phyloP scores from a whole-genome alignment of 2,113 vertebrate genomes.

The Tetrax tetrax region DNA sequence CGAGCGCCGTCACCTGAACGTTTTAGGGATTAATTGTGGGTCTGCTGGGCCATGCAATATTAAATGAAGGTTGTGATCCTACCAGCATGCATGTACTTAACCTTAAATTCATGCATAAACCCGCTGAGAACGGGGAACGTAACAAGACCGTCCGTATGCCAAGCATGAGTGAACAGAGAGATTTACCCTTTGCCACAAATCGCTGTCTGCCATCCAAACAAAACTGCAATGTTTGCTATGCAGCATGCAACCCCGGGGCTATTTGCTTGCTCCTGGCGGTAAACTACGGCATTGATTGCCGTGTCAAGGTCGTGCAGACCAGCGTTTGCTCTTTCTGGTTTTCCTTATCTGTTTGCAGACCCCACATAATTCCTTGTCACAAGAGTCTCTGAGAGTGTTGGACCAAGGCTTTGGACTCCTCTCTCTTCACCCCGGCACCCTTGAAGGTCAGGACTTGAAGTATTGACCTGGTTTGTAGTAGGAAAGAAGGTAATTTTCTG shows the following conservation, averaged over 20 bases:
- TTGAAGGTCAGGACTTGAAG: not conserved
- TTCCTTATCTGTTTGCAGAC: conserved; percentile 41
- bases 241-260: not conserved
- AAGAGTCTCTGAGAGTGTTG: not conserved
- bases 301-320: conserved; percentile 34
- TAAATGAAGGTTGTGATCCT: not conserved
- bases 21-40: not conserved
- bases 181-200: conserved; percentile 55
- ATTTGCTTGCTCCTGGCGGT: conserved; percentile 10
- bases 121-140: not conserved
- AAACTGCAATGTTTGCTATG: conserved; percentile 46
- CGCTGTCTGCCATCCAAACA: conserved; percentile 20
- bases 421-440: not conserved
- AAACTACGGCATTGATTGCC: not conserved
- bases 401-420: not conserved
- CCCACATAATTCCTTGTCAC: not conserved
- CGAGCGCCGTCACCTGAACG: not conserved
- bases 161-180: not conserved
- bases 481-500: not conserved
- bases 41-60: not conserved
- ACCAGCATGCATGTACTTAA: not conserved
- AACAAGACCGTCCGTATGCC: not conserved
- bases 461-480: not conserved
- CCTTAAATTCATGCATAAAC: conserved; percentile 2
- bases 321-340: conserved; percentile 21